Base-by-base conservation (phyloP, 2,797 vertebrate genomes). In the Eleutherodactylus coqui region DNA sequence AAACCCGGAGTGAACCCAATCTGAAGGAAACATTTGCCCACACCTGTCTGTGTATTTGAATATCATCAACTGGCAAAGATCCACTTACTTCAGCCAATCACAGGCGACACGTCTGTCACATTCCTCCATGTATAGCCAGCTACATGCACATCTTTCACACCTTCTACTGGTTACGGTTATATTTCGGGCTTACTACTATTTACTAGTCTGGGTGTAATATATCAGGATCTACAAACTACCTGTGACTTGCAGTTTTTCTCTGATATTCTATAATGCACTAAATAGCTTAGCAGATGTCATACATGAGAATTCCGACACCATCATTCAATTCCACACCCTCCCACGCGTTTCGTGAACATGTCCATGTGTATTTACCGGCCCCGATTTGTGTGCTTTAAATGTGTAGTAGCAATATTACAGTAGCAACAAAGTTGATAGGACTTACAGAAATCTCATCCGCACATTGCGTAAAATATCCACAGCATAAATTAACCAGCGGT, bases 31-130 rank as follows among this genome's bases (percentile, higher is more conserved):
- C 3, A 19, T 36, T 69, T 24, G 19, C 17, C 19, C 64, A 69
- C 64, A 69, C 64, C 34, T 69, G 64, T 34, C 62, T 67, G 32
- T 60, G 58, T 69, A 69, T 11, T 67, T 38, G 64, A 69, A 38
- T 24, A 69, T 34, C 9, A 17, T 69, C 7, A 38, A 24, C 7
- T 69, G 64, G 34, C 34, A 69, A 69, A 24, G 64, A 38, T 69
- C 64, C 64, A 67, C 5, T 36, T 67, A 34, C 62, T 36, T 17
- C 36, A 34, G 17, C 62, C 62, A 19, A 36, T 36, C 32, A 67
- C 6, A 67, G 62, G 9, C 62, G 36, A 9, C 7, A 11, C 24
- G 19, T 69, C 19, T 32, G 6, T 38, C 64, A 24, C 34, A 69
- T 69, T 38, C 64, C 64, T 69, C 19, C 19, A 24, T 10, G 17